These are phyloP conservation scores for Lota lota DNA, from an alignment of 2,113 vertebrate species.

Conservation along the genomic window DNA sequence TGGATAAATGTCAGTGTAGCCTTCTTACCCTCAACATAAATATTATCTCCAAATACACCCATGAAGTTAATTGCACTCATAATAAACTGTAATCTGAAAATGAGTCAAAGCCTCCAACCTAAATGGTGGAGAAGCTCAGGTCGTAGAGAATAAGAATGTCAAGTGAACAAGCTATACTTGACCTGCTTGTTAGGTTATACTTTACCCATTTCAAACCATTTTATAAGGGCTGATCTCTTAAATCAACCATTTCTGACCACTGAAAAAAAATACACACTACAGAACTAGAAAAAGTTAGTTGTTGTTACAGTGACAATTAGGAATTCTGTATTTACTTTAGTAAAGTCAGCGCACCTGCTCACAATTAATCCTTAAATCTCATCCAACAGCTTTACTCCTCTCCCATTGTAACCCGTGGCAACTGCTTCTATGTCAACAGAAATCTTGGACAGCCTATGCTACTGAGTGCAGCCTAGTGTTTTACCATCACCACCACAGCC, in stretches of 20 bases:
- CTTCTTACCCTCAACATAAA: no score
- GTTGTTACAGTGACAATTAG: neutral
- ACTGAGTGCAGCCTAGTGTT: constrained; percentile 30
- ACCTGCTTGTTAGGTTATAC: no score
- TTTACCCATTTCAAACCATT: neutral
- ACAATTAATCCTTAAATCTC: constrained; percentile 40
- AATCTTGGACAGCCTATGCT: constrained; percentile 54
- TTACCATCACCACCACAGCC: neutral
- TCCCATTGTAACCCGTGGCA: constrained; percentile 59
- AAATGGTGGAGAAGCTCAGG: no score
- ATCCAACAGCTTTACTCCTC: constrained; percentile 12
- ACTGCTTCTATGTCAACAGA: constrained; percentile 70
- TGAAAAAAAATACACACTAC: neutral
- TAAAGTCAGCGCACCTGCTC: constrained; percentile 37
- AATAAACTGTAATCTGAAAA: no score
- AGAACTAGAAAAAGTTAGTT: constrained; percentile 1
- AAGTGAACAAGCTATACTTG: no score
- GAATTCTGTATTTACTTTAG: neutral
- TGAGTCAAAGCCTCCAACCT: no score
- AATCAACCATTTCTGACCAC: neutral
- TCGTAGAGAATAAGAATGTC: no score
- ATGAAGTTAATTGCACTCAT: no score
- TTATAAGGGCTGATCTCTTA: neutral
- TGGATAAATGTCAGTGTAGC: no score
- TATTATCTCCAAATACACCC: no score